These are phyloP conservation scores for Zaprionus bogoriensis DNA, from an alignment of 2,888 invertebrate species.

Conservation along the genomic window DNA sequence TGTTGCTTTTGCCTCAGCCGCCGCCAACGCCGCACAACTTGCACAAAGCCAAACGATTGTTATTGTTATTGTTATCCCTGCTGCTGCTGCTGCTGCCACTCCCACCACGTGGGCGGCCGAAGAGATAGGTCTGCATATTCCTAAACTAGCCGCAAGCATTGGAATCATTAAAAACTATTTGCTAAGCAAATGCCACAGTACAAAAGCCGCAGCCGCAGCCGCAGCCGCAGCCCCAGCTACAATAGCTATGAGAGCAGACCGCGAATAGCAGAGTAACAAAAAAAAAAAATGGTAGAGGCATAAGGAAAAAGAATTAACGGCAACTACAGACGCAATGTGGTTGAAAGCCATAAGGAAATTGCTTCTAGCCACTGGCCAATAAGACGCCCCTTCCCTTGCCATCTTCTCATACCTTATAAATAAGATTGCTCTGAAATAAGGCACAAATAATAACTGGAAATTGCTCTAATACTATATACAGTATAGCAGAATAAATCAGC, in stretches of 20 bases:
- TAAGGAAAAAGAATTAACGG: conserved; percentile 5
- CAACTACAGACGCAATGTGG: conserved; percentile 19
- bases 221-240: conserved; percentile 6
- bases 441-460: too few relatives aligned
- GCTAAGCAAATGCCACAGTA: conserved; percentile 66
- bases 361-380: conserved; percentile 2
- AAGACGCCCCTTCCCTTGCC: too few relatives aligned
- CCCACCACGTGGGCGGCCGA: background rate
- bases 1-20: too few relatives aligned
- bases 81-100: background rate
- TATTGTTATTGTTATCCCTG: conserved; percentile 20
- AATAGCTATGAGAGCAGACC: background rate
- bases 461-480: too few relatives aligned
- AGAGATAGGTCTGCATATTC: conserved; percentile 8
- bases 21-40: conserved; percentile 35
- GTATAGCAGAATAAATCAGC: too few relatives aligned
- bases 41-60: conserved; percentile 57
- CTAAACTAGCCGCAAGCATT: conserved; percentile 56
- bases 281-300: conserved; percentile 16
- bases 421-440: too few relatives aligned
- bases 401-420: too few relatives aligned
- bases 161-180: conserved; percentile 76
- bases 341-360: conserved; percentile 15
- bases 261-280: conserved; percentile 3
- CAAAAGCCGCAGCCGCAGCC: conserved; percentile 44